These are phyloP conservation scores for Microctenopoma stevenorrisi DNA, from an alignment of 2,797 vertebrate species.

Conservation along the genomic window DNA sequence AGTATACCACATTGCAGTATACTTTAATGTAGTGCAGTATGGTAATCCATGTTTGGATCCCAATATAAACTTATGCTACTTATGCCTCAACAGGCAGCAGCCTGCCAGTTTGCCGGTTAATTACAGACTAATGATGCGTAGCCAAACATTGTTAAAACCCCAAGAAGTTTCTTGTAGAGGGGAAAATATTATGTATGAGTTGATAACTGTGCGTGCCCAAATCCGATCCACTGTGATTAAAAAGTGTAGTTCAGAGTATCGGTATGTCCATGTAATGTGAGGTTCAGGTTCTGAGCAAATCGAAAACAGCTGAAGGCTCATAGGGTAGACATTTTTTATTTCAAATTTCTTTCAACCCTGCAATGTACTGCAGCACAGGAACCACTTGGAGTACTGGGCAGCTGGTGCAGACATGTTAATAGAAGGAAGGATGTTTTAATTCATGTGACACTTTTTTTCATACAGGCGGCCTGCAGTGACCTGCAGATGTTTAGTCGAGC, in stretches of 20 bases:
- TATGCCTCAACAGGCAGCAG: slow-evolving; percentile 7
- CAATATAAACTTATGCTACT: not conserved
- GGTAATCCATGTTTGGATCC: not conserved
- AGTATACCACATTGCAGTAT: slow-evolving; percentile 3
- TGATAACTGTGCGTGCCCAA: not conserved
- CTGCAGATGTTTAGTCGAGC: too few relatives aligned
- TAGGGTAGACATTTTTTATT: not conserved
- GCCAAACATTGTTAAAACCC: not conserved
- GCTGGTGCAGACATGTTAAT: not conserved
- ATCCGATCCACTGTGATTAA: slow-evolving; percentile 21
- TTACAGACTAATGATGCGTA: not conserved
- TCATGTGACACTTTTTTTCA: not conserved
- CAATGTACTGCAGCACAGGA: not conserved
- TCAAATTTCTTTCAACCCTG: not conserved
- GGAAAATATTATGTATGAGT: not conserved
- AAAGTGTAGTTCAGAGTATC: not conserved
- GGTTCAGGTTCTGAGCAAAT: slow-evolving; percentile 12
- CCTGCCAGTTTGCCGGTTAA: slow-evolving; percentile 1
- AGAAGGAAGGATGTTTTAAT: not conserved
- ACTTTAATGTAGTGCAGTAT: not conserved
- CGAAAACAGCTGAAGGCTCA: not conserved
- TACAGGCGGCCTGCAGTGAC: not conserved
- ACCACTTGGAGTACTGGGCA: not conserved
- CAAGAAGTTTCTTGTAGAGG: not conserved
- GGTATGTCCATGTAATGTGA: not conserved